A percentile compares a stretch with the other conserved stretches of the same genome.
phyloP scores from a whole-genome alignment of 2,888 invertebrate genomes.

The Sinelater perroti region DNA sequence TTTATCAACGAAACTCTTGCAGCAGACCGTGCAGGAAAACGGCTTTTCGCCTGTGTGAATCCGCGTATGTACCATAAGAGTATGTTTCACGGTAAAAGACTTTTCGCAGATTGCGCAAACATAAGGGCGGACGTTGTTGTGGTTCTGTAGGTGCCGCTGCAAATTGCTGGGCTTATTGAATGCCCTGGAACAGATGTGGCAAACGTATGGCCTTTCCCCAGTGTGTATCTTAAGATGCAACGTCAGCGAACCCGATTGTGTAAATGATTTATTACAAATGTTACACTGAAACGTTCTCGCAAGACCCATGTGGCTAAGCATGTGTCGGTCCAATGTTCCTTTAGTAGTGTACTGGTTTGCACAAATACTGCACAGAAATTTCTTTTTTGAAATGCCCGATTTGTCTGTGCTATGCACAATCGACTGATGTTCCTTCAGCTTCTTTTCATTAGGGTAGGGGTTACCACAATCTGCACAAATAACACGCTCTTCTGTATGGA shows the following conservation, averaged over 20 bases:
- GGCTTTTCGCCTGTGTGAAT: constrained; percentile 28
- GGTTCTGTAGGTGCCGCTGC: constrained; percentile 15
- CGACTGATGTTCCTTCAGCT: constrained; percentile 46
- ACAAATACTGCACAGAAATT: constrained; percentile 42
- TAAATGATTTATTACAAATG: constrained; percentile 16
- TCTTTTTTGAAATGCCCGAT: constrained; percentile 32
- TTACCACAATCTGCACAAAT: constrained; percentile 47
- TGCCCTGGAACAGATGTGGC: constrained; percentile 22
- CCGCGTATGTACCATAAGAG: constrained; percentile 14
- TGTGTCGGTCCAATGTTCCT: constrained; percentile 44
- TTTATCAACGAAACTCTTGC: constrained; percentile 15
- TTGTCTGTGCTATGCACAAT: constrained; percentile 42
- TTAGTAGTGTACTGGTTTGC: constrained; percentile 43
- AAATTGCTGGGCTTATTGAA: constrained; percentile 27
- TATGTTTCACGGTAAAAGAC: constrained; percentile 8
- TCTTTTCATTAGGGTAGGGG: constrained; percentile 47
- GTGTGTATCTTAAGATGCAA: constrained; percentile 24
- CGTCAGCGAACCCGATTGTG: constrained; percentile 11
- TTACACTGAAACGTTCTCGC: constrained; percentile 12
- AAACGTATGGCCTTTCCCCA: constrained; percentile 23
- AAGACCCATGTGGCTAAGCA: constrained; percentile 14
- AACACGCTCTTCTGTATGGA: constrained; percentile 46
- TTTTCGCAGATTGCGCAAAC: constrained; percentile 17
- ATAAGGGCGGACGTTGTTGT: constrained; percentile 16
- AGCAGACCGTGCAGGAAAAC: constrained; percentile 11